Percentiles rank a stretch among this genome's conserved stretches.
Evolutionary conservation across 2,797 vertebrate genomes (phyloP).

Genomic region (Mergus octosetaceus): DNA sequence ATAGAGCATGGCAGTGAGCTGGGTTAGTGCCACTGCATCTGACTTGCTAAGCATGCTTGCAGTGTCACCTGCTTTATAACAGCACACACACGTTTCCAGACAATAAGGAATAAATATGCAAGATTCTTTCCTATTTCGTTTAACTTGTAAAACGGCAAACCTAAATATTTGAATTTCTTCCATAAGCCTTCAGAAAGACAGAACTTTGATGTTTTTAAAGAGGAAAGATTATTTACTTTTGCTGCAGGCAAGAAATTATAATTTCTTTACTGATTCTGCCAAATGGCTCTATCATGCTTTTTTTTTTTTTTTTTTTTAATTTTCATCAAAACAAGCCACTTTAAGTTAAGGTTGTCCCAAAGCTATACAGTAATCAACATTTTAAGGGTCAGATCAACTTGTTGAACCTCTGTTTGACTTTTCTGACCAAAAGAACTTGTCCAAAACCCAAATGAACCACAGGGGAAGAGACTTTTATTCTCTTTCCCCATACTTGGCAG

Average conservation of each 20-base stretch:
- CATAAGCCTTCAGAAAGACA: slow-evolving; percentile 45
- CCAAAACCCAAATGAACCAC: not conserved
- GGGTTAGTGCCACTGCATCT: not conserved
- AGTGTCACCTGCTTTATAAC: slow-evolving; percentile 22
- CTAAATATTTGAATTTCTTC: slow-evolving; percentile 62
- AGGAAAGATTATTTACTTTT: slow-evolving; percentile 48
- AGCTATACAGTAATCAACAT: not conserved
- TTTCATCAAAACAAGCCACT: slow-evolving; percentile 47
- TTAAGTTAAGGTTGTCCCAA: slow-evolving; percentile 42
- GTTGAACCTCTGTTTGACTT: not conserved
- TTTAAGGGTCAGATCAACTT: slow-evolving; percentile 4
- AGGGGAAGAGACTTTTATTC: not conserved
- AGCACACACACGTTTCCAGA: not conserved
- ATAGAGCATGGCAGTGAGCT: fast-evolving
- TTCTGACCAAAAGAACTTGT: not conserved
- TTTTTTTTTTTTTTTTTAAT: slow-evolving; percentile 34
- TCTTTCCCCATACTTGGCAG: not conserved
- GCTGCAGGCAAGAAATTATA: slow-evolving; percentile 62
- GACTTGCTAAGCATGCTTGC: not conserved
- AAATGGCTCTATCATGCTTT: not conserved
- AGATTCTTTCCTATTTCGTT: slow-evolving; percentile 36
- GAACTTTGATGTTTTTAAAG: slow-evolving; percentile 68
- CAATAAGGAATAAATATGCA: not conserved
- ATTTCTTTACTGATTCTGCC: slow-evolving; percentile 66
- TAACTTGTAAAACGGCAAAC: slow-evolving; percentile 28